Evolutionary conservation across 2,797 vertebrate species (phyloP).

Genomic region (Ispidina lecontei): DNA sequence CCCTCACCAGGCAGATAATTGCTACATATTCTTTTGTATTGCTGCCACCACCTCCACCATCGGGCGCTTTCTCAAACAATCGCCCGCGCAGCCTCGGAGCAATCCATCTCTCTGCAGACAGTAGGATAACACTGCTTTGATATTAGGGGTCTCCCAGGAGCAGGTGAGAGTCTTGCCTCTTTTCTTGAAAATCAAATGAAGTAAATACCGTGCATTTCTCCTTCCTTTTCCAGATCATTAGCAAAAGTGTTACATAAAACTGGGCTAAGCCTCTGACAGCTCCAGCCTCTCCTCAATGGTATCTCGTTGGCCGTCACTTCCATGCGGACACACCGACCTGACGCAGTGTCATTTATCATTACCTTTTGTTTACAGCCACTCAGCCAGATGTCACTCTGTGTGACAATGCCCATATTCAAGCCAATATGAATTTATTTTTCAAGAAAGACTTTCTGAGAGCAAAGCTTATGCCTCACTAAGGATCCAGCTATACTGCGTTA

Average conservation of each 20-base stretch:
- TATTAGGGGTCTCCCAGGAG: constrained; percentile 47
- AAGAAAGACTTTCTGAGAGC: background rate
- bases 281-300: background rate
- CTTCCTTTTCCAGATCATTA: constrained; percentile 47
- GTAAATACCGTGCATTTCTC: background rate
- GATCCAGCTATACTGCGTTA: background rate
- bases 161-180: constrained; percentile 32
- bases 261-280: background rate
- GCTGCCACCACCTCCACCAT: constrained; percentile 57
- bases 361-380: constrained; percentile 66
- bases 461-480: background rate
- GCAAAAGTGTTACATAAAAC: constrained; percentile 46
- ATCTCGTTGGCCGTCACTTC: constrained; percentile 22
- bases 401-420: constrained; percentile 39
- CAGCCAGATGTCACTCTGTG: constrained; percentile 51
- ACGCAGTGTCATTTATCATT: constrained; percentile 59
- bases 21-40: constrained; percentile 55
- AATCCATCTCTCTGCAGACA: constrained; percentile 37
- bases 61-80: constrained; percentile 49
- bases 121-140: constrained; percentile 37
- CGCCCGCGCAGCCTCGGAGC: background rate
- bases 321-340: background rate
- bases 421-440: constrained; percentile 54
- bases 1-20: constrained; percentile 53
- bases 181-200: constrained; percentile 62